A percentile compares a stretch with the other conserved stretches of the same genome.
Conservation (phyloP, 2,797 vertebrate genomes). For the Gephyroberyx darwinii region DNA sequence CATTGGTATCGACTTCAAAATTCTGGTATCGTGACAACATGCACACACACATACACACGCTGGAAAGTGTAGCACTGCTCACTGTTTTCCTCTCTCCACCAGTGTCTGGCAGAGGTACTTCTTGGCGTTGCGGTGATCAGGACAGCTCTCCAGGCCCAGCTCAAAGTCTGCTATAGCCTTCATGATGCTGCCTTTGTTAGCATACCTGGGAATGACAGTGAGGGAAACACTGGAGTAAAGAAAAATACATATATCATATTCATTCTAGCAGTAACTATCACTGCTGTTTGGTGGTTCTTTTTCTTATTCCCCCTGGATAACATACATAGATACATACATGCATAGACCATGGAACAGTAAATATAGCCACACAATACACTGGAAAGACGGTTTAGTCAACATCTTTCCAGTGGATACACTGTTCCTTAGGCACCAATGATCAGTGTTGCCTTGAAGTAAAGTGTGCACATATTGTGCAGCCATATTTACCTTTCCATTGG, state of each 20-base stretch:
- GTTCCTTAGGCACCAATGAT: no score
- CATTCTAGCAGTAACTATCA: not conserved
- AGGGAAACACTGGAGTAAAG: not conserved
- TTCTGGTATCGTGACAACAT: no score
- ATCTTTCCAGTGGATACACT: no score
- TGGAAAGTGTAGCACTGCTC: constrained; percentile 67
- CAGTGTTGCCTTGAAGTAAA: no score
- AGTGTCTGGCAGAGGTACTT: constrained; percentile 98
- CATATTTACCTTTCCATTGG: no score
- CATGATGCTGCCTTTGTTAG: constrained; percentile 94
- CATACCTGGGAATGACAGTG: constrained; percentile 82
- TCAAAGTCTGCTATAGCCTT: constrained; percentile 97
- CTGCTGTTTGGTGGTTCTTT: no score
- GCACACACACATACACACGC: not conserved
- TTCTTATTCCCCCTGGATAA: no score
- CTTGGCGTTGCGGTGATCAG: constrained; percentile 94
- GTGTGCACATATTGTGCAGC: no score
- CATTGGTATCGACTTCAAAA: constrained; percentile 4
- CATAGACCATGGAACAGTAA: no score
- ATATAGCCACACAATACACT: no score
- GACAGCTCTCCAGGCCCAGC: constrained; percentile 89
- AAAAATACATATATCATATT: not conserved
- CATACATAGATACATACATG: no score
- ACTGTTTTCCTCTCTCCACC: constrained; percentile 96
- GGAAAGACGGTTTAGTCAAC: no score